Percentiles rank a stretch among this genome's conserved stretches.
phyloP scores from a whole-genome alignment of 64 coral and sea anemone genomes.

The Dendronephthya gigantea region DNA sequence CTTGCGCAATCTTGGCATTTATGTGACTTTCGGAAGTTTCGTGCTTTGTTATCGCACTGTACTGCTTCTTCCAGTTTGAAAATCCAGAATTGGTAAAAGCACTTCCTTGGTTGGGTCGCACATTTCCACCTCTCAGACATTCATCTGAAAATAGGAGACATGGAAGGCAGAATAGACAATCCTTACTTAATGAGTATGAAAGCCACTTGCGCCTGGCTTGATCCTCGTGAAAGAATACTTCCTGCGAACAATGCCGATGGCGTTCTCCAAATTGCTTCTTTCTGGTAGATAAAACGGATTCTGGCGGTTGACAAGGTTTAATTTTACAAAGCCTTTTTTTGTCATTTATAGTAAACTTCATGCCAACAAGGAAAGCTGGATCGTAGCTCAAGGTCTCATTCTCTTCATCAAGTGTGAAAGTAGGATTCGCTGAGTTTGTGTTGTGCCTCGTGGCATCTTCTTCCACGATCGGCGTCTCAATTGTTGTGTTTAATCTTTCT shows the following conservation, averaged over 20 bases:
- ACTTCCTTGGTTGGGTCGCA: not conserved
- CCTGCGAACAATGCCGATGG: not conserved
- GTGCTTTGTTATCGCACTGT: not conserved
- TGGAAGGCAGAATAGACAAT: not conserved
- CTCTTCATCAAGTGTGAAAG: not conserved
- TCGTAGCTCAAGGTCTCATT: not conserved
- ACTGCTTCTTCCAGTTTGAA: constrained; percentile 2
- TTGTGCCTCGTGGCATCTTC: not conserved
- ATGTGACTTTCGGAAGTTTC: not conserved
- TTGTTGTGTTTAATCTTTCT: not conserved
- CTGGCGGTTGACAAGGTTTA: not conserved
- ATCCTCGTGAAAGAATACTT: not conserved
- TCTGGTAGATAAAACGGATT: not conserved
- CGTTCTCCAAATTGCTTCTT: not conserved
- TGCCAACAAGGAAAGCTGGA: not conserved
- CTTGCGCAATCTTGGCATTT: not conserved
- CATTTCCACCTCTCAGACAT: not conserved
- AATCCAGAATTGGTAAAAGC: not conserved
- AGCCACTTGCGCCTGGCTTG: not conserved
- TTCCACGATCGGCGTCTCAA: not conserved
- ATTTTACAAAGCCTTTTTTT: not conserved
- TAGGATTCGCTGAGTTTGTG: not conserved
- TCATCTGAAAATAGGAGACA: not conserved
- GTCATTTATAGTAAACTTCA: not conserved
- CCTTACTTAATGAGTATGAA: not conserved